Evolutionary conservation across 2,113 vertebrate genomes (phyloP), one percentile per base, ranked within the genome.

Genomic region (Tachysurus fulvidraco): DNA sequence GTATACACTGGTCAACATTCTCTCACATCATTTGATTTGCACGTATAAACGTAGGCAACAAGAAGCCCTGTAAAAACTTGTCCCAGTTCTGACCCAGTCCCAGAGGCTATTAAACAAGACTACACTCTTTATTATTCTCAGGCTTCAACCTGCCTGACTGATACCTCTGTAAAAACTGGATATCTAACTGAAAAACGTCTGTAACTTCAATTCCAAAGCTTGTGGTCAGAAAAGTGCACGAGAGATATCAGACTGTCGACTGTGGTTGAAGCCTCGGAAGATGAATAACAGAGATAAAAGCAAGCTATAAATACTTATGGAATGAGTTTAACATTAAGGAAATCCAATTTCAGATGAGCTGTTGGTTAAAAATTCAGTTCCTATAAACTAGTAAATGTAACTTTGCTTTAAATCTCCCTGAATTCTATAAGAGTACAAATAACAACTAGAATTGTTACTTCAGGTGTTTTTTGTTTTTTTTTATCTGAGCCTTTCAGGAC

Each of bases 91-190:
- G 46, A 52, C 23, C 74, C 25, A 54, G 46, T 57, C 28, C 28
- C 16, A 57, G 9, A 57, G 77, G 54, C 54, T 36, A 12, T 21
- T 57, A 57, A 4, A 78, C 6, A 28, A 54, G n/a, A 28, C 13
- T 78, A 28, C n/a, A 78, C 5, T 3, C 14, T 28, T 77, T 54
- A 78, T 78, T 17, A 28, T 28, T 54, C n/a, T 2, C 52, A 57
- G 52, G 16, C 76, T 78, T 7, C 13, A 55, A 78, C 76, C 52
- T 78, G 76, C n/a, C 73, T 52, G 73, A 76, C 46, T 76, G 23
- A n/a, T 23, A 74, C 71, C 36, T 21, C 10, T 9, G 30, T 71
- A 19, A 36, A 36, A 36, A 36, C 36, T 36, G 36, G 36, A 36
- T 36, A 36, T 36, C 36, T 36, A 1, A 36, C 36, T 36, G 36